Conservation (phyloP, 2,797 vertebrate species). For the Coilia nasus region DNA sequence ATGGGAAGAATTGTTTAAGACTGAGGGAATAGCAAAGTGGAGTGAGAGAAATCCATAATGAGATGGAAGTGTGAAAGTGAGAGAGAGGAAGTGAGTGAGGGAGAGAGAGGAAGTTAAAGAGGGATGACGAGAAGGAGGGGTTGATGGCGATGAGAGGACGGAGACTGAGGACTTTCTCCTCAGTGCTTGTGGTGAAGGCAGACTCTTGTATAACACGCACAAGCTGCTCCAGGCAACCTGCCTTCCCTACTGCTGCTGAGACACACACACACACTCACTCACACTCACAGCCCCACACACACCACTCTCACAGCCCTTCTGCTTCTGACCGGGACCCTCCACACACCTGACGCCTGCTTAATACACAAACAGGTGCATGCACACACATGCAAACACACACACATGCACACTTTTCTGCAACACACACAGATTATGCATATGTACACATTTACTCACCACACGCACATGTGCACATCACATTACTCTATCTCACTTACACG, state of each 20-base stretch:
- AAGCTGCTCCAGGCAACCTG: constrained; percentile 41
- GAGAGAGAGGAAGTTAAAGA: background rate
- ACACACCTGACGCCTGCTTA: constrained; percentile 33
- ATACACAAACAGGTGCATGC: background rate
- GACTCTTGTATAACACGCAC: constrained; percentile 62
- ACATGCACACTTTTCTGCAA: no score
- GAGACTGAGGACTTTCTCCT: constrained; percentile 55
- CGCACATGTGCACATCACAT: background rate
- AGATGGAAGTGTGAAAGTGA: background rate
- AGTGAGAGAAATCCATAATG: no score
- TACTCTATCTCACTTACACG: background rate
- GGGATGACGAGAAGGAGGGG: constrained; percentile 57
- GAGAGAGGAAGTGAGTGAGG: background rate
- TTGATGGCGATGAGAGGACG: no score
- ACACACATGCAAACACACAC: constrained; percentile 17
- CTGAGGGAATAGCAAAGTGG: no score
- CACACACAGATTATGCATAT: background rate
- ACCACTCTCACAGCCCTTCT: background rate
- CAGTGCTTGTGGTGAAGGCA: constrained; percentile 42
- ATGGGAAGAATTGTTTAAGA: no score
- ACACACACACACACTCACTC: no score
- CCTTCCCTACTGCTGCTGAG: background rate
- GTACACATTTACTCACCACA: background rate
- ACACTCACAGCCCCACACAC: background rate
- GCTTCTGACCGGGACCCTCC: background rate